A percentile compares a stretch with the other conserved stretches of the same genome.
Evolutionary conservation across 2,113 vertebrate species (phyloP).

Genomic region (Cygnus atratus): DNA sequence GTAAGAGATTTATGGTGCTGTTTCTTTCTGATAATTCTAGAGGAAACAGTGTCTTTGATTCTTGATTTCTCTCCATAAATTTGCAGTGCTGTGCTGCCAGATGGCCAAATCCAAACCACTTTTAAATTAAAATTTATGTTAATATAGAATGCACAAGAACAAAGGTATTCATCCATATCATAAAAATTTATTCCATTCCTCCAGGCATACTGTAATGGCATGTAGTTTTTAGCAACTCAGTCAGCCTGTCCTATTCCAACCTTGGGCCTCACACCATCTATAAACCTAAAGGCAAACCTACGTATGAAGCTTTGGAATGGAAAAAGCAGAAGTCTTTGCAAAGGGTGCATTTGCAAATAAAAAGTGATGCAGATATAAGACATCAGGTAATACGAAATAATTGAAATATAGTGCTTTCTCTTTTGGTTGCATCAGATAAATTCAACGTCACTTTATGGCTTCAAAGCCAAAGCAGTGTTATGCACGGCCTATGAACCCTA

Average conservation of each 20-base stretch:
- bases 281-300: not conserved
- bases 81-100: not conserved
- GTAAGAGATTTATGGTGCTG: not conserved
- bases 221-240: not conserved
- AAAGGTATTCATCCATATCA: not conserved
- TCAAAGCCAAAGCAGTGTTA: not conserved
- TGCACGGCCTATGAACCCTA: not conserved
- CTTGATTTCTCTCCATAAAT: not conserved
- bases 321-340: not conserved
- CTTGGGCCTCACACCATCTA: not conserved
- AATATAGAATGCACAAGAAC: not conserved
- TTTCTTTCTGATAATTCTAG: not conserved
- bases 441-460: not conserved
- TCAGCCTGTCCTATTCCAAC: not conserved
- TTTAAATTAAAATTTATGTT: not conserved
- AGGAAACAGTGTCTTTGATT: not conserved
- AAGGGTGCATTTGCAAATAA: not conserved
- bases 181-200: not conserved
- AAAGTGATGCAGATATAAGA: not conserved
- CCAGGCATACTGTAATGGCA: rapidly evolving
- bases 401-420: not conserved
- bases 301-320: not conserved
- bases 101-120: not conserved
- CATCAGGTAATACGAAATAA: not conserved
- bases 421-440: not conserved